A percentile compares a stretch with the other conserved stretches of the same genome.
phyloP scores from a whole-genome alignment of 23 tunicate species.

The Trididemnum clinides region DNA sequence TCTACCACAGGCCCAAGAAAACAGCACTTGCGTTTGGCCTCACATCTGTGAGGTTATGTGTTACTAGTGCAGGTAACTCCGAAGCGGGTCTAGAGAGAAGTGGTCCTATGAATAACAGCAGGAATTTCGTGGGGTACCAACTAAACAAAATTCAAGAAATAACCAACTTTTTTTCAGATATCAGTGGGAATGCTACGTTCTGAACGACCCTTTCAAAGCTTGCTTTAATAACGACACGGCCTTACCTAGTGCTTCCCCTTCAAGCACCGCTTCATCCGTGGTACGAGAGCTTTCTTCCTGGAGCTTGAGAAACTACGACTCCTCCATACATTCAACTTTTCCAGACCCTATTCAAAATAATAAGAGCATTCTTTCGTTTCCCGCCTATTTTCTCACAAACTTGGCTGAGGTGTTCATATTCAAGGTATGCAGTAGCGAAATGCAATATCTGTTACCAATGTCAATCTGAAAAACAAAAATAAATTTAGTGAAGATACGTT shows the following conservation, averaged over 20 bases:
- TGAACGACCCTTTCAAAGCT: slow-evolving; percentile 6
- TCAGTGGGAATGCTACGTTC: slow-evolving; percentile 58
- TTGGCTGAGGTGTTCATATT: slow-evolving; percentile 11
- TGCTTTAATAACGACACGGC: slow-evolving; percentile 33
- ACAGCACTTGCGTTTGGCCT: too few relatives aligned
- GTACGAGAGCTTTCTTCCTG: background rate
- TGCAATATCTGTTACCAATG: too few relatives aligned
- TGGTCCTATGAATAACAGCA: too few relatives aligned
- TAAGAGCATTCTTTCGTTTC: background rate
- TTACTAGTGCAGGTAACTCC: too few relatives aligned
- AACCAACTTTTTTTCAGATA: slow-evolving; percentile 9
- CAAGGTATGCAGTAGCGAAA: too few relatives aligned
- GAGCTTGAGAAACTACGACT: background rate
- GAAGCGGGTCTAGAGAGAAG: too few relatives aligned
- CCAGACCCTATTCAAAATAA: background rate
- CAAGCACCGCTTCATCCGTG: background rate
- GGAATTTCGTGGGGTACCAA: too few relatives aligned
- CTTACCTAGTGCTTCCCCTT: background rate
- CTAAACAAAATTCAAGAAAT: too few relatives aligned
- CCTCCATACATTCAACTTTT: background rate
- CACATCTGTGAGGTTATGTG: too few relatives aligned
- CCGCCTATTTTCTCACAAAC: slow-evolving; percentile 4
- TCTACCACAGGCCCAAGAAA: too few relatives aligned
- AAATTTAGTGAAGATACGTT: too few relatives aligned
- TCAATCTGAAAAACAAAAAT: too few relatives aligned